Evolutionary conservation across 2,113 vertebrate species (phyloP).

Genomic region (Amblyornis subalaris): DNA sequence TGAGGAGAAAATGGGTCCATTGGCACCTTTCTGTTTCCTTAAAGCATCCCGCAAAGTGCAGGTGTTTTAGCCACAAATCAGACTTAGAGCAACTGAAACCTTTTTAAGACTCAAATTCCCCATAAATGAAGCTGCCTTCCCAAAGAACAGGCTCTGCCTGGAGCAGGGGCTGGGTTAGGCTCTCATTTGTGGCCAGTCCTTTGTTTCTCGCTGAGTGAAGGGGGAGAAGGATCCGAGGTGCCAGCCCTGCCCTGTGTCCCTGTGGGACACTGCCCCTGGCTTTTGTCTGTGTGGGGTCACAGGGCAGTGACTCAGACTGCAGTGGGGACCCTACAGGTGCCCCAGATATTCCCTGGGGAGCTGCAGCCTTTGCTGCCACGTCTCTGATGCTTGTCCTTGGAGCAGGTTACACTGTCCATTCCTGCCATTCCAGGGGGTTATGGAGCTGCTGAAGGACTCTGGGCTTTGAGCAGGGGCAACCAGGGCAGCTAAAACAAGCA

Average conservation of each 20-base stretch:
- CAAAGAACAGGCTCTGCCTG: not conserved
- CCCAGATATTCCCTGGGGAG: not conserved
- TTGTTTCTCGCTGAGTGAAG: not conserved
- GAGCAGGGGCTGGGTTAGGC: not conserved
- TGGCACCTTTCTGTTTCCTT: not conserved
- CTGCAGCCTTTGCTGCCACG: not conserved
- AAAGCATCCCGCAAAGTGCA: not conserved
- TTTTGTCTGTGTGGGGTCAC: not conserved
- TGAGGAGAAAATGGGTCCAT: not conserved
- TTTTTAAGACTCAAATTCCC: not conserved
- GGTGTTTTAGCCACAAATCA: not conserved
- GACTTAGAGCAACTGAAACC: not conserved
- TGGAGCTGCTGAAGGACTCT: not conserved
- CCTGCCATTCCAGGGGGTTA: fast-evolving
- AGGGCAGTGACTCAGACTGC: not conserved
- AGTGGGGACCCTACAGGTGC: not conserved
- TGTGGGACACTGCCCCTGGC: not conserved
- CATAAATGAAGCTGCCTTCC: not conserved
- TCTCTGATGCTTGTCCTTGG: not conserved
- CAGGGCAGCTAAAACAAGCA: not conserved
- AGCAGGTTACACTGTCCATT: not conserved
- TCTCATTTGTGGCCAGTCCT: not conserved
- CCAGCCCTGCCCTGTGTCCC: not conserved
- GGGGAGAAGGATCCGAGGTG: not conserved
- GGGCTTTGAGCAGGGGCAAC: not conserved